These are phyloP conservation scores for Epicampocera succincta DNA, from an alignment of 2,888 invertebrate genomes.

Conservation along the genomic window DNA sequence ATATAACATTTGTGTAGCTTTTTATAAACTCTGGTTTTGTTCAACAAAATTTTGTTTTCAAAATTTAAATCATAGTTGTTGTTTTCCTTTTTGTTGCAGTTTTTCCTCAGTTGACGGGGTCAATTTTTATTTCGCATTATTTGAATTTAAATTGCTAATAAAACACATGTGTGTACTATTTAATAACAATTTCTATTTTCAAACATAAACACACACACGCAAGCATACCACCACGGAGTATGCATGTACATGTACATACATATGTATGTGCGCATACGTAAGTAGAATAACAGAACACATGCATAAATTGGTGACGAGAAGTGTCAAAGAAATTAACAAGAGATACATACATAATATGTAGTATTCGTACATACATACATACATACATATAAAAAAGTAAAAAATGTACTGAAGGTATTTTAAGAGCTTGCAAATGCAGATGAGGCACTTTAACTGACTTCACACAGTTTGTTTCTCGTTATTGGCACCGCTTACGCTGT, in stretches of 20 bases:
- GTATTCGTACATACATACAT: too few relatives aligned
- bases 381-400: conserved; percentile 1
- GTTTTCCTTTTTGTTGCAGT: conserved; percentile 60
- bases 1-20: conserved; percentile 4
- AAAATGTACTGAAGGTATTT: conserved; percentile 24
- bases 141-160: conserved; percentile 43
- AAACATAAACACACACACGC: conserved; percentile 43
- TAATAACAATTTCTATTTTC: conserved; percentile 8
- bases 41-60: conserved; percentile 23
- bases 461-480: neutral
- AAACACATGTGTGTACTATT: conserved; percentile 56
- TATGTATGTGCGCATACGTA: neutral
- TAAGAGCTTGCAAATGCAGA: conserved; percentile 14
- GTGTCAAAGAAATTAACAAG: too few relatives aligned
- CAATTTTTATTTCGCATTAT: conserved; percentile 68
- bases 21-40: too few relatives aligned
- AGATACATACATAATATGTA: too few relatives aligned
- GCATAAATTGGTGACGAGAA: too few relatives aligned
- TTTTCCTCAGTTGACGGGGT: conserved; percentile 24
- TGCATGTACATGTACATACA: conserved; percentile 10
- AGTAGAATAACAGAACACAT: neutral
- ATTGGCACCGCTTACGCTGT: neutral
- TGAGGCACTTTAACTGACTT: conserved; percentile 1
- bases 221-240: neutral
- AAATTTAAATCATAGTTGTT: conserved; percentile 22